Base-by-base conservation (phyloP, 2,797 vertebrate species). In the Salmo trutta region DNA sequence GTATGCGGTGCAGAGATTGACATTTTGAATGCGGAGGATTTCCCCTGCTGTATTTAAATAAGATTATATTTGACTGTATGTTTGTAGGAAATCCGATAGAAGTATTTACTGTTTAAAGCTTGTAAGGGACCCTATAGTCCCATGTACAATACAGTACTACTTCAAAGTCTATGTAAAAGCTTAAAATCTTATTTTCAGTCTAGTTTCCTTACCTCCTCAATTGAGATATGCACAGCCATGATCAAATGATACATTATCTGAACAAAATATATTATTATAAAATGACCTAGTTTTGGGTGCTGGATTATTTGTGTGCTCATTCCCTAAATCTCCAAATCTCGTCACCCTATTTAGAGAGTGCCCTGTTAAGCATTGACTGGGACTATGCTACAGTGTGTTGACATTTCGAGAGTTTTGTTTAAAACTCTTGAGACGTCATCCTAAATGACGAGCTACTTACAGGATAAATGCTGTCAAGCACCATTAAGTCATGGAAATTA, bases 311-410 rank as follows among this genome's bases (percentile, higher is more conserved):
- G 72, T 86, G 83, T 88, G 82, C 78, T 84, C 6, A 27, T 79
- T 85, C 79, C 73, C 67, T 83, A 88, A 89, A 90, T 87, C 85
- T 87, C 85, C 77, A 87, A 89, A 91, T 91, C 87, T 88, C 88
- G 81, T 85, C 73, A 85, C 36, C 36, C 36, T 88, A 88, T 91
- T 88, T 85, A 82, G 84, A 83, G 59, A 82, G 79, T 87, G 54
- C 54, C 87, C 79, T 85, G 68, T 76, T 41, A 41, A 41, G 36
- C 76, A 81, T 29, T 65, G 77, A 65, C 84, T 86, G 85, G 65
- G 79, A 68, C 77, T 75, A 85, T 77, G 66, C 81, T 84, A 75
- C 71, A 81, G n/a, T 21, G 12, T 21, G n/a, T 36, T 31, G 82
- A 85, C 84, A 79, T 17, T 56, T 56, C 54, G 5, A 74, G 76